phyloP scores from a whole-genome alignment of 1,140 invertebrate species.

The Drosophila nigromelanica region DNA sequence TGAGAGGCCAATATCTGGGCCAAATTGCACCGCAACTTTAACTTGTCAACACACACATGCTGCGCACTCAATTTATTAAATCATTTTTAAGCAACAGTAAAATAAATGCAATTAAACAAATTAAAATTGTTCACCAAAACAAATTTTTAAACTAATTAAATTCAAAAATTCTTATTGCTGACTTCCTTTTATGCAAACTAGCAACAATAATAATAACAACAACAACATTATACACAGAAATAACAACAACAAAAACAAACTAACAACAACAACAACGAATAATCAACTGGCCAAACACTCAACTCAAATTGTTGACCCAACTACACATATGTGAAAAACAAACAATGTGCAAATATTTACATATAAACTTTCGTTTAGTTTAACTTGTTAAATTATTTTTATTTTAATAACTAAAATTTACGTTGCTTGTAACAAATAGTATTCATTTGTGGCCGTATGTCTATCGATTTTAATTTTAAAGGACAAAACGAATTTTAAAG shows the following conservation, averaged over 20 bases:
- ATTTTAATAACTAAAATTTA: constrained; percentile 49
- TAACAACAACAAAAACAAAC: constrained; percentile 2
- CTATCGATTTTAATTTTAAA: background rate
- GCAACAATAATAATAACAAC: constrained; percentile 25
- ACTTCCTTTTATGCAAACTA: constrained; percentile 34
- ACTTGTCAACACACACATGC: constrained; percentile 16
- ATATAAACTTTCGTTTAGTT: constrained; percentile 72
- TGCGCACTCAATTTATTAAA: constrained; percentile 23
- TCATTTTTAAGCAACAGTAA: background rate
- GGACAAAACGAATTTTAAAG: background rate
- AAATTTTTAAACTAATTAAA: constrained; percentile 26
- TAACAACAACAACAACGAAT: constrained; percentile 20
- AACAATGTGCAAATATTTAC: constrained; percentile 72
- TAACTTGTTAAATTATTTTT: constrained; percentile 42
- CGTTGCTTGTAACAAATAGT: constrained; percentile 25
- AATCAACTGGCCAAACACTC: constrained; percentile 68
- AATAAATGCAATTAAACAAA: constrained; percentile 34
- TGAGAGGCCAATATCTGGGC: constrained; percentile 25
- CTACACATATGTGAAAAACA: constrained; percentile 41
- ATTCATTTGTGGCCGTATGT: constrained; percentile 11
- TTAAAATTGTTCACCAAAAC: constrained; percentile 33
- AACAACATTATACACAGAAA: background rate
- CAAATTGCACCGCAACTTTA: constrained; percentile 9
- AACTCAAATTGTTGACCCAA: constrained; percentile 55
- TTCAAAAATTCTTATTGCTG: constrained; percentile 7